These are phyloP conservation scores for Archips crataeganus DNA, from an alignment of 2,888 invertebrate genomes.

Conservation along the genomic window DNA sequence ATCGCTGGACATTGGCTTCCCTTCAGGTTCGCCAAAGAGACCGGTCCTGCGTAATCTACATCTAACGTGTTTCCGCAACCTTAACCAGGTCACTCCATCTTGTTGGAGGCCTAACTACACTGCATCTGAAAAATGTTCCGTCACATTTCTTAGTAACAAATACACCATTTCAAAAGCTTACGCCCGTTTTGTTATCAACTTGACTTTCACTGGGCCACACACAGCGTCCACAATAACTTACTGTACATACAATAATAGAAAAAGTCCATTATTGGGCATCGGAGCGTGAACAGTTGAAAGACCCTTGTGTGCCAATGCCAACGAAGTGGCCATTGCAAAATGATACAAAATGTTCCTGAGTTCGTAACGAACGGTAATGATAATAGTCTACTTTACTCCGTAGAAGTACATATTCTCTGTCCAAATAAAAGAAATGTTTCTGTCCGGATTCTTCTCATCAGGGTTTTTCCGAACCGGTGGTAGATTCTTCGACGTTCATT, in stretches of 20 bases:
- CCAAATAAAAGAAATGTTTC: too few species aligned
- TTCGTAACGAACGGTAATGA: constrained; percentile 22
- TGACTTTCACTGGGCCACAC: constrained; percentile 41
- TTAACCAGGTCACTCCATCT: too few species aligned
- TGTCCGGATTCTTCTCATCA: too few species aligned
- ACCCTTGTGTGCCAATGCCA: constrained; percentile 7
- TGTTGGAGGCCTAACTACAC: not conserved
- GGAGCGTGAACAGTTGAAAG: constrained; percentile 33
- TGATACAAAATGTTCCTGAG: constrained; percentile 5
- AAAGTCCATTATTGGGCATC: constrained; percentile 12
- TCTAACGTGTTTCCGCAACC: too few species aligned
- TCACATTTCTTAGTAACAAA: not conserved
- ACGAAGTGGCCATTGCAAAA: constrained; percentile 21
- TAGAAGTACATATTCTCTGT: too few species aligned
- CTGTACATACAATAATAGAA: constrained; percentile 24
- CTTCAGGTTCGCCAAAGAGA: too few species aligned
- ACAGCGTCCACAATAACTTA: constrained; percentile 27
- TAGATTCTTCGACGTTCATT: too few species aligned
- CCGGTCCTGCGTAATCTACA: too few species aligned
- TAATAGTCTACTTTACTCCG: not conserved
- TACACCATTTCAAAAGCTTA: constrained; percentile 16
- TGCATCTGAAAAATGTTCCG: not conserved
- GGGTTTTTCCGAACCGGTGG: too few species aligned
- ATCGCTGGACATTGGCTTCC: too few species aligned
- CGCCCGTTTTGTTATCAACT: not conserved